Base-by-base conservation (phyloP, 2,113 vertebrate species). In the Entosphenus tridentatus region DNA sequence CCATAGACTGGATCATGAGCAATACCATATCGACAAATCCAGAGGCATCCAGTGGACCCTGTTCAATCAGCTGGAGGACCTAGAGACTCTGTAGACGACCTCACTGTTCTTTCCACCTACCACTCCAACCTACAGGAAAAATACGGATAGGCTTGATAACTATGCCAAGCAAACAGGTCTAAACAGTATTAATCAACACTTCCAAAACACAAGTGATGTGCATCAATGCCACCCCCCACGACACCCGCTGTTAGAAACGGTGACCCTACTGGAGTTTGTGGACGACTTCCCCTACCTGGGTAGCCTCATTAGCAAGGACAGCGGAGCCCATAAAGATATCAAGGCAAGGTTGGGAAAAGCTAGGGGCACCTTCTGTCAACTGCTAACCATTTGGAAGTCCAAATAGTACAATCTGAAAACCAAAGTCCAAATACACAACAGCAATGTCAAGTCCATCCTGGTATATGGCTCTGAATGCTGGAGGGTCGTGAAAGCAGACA, bases 221-320 rank as follows among this genome's bases (percentile, higher is more conserved):
- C 21, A 21, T 21, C 21, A 21, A 21, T 21, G 21, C 21, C 21
- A 21, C 21, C 21, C 21, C 21, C 21, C 21, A 21, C 21, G 21
- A 21, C 21, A 21, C 3, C 21, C 21, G 21, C 21, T 21, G 21
- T 21, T 21, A 21, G 21, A 21, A 39, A 39, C 39, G 39, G 39
- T 39, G 39, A 39, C 4, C 39, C 58, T 6, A 62, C 16, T 62
- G 13, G 58, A 62, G 16, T 62, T 14, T 62, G 58, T 62, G 58
- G 58, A 62, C 13, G 58, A 62, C 16, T 62, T 62, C 58, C 1
- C 58, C 13, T 62, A 62, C 58, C 58, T 62, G 16, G 58, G 58
- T 62, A 62, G 58, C 16, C 58, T 62, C 13, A 62, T 62, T 17
- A 62, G 58, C 58, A 62, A 62, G 16, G 58, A 62, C 58, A 62